Evolutionary conservation across 23 tunicate genomes (phyloP), one percentile per base, ranked within the genome.

Genomic region (Aplidium turbinatum): DNA sequence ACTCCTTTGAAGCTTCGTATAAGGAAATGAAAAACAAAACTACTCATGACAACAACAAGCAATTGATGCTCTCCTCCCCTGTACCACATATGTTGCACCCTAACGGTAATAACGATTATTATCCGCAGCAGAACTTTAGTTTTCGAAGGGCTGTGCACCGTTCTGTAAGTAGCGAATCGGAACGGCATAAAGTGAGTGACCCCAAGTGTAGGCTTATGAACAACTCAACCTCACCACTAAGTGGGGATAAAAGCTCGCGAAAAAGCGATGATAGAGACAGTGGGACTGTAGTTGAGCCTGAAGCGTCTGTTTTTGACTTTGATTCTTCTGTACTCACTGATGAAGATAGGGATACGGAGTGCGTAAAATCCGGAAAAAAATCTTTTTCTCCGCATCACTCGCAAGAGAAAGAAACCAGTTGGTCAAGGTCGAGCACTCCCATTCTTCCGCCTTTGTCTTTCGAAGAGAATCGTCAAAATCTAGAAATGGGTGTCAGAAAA

Each of bases 211-310:
- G 47, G 19, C 58, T 21, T 30, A 29, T 20, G 3, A 58, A 3
- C 16, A 47, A 13, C 16, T 9, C 58, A 3, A 4, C 13, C 9
- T 47, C 23, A 13, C 58, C 58, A 35, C 76, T 5, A 46, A 28
- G 23, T 25, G 76, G 33, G 33, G 87, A 74, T 52, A 83, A 56
- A 39, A 72, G 75, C 3, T 52, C 81, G 31, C 55, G 89, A 1
- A 89, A 89, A 65, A 89, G 96, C 46, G 96, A 89, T 45, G 96
- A 89, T 69, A 48, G 96, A 36, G 97, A 91, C 78, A 91, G 97
- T 57, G 97, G 97, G 21, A 77, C 97, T 21, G 89, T 91, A 0
- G 69, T 91, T 20, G 96, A 88, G 34, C 83, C 87, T 0, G 92
- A 84, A 42, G 76, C 79, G 1, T 84, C 90, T 0, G 80, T 84